Base-by-base conservation (phyloP, 2,113 vertebrate genomes). In the Okapia johnstoni region DNA sequence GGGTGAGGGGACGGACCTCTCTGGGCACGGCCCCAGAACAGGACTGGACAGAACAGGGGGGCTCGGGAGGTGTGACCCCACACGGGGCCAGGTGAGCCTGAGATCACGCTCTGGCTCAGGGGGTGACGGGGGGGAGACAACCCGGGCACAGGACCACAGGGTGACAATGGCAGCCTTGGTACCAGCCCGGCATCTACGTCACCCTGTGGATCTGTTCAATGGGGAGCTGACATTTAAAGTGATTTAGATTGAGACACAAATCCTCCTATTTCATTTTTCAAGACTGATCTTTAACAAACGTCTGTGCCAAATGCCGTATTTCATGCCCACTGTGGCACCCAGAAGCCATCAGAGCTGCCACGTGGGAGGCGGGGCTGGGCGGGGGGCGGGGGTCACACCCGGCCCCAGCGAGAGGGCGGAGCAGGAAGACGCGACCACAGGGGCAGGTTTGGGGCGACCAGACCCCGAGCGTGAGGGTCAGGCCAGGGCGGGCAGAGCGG, bases 131-230 rank as follows among this genome's bases (percentile, higher is more conserved):
- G 1, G 11, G 3, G 8, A 28, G 55, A 14, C 55, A 19, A 26
- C 28, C 2, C 0, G 0, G 58, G 2, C 30, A 4, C 52, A 50
- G 26, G 57, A 8, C 23, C 0, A 0, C 23, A 19, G 33, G 7
- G 7, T 0, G n/a, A 4, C 5, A 28, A 8, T 0, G 0, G 5
- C 0, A 1, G 73, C 0, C 0, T 4, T 7, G 6, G 28, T 0
- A 0, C 5, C 14, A 6, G 23, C 30, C 14, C 2, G 7, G 48
- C 33, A 6, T 13, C 5, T 0, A 2, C 3, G 5, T 14, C 70
- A 5, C n/a, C 55, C 9, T 4, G 43, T 6, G 2, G 3, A 0
- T 15, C 61, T 85, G 70, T 5, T 55, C 48, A 16, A 19, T 0
- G 10, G 5, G 61, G 43, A 46, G 33, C 0, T 30, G 93, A n/a